phyloP scores from a whole-genome alignment of 2,113 vertebrate species.

The Silurus glanis region DNA sequence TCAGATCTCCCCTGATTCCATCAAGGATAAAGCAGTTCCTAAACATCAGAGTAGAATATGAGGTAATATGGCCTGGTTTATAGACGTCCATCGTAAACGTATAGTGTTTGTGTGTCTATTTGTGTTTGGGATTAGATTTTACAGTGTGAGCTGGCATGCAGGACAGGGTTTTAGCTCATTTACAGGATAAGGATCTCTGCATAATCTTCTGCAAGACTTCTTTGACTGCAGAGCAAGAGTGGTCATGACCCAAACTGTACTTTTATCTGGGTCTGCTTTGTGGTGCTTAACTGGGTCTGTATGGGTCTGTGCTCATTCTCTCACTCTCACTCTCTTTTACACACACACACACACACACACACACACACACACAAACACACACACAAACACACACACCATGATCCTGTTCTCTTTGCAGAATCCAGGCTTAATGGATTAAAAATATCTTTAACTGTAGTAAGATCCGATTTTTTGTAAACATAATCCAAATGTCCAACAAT shows the following conservation, averaged over 20 bases:
- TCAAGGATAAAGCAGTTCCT: neutral
- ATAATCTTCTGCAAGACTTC: slow-evolving; percentile 50
- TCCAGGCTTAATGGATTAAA: slow-evolving; percentile 21
- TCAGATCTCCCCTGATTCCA: neutral
- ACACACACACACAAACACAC: neutral
- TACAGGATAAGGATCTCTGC: slow-evolving; percentile 59
- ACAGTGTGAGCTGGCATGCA: slow-evolving; percentile 38
- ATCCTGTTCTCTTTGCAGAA: slow-evolving; percentile 46
- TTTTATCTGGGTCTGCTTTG: neutral
- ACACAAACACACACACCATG: neutral
- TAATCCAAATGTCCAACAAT: neutral
- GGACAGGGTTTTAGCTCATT: slow-evolving; percentile 61
- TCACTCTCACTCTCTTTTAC: slow-evolving; percentile 59
- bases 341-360: slow-evolving; percentile 42
- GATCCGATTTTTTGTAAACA: neutral
- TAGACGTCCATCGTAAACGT: neutral
- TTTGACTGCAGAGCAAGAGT: neutral
- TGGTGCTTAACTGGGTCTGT: slow-evolving; percentile 17
- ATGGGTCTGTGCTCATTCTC: slow-evolving; percentile 24
- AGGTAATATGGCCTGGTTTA: neutral
- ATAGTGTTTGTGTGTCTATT: neutral
- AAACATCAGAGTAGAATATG: too few relatives aligned
- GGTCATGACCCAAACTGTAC: neutral
- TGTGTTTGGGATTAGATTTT: neutral
- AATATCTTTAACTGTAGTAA: slow-evolving; percentile 1